These are phyloP conservation scores for Gnathonemus longibarbis DNA, from an alignment of 2,113 vertebrate genomes.

Conservation along the genomic window DNA sequence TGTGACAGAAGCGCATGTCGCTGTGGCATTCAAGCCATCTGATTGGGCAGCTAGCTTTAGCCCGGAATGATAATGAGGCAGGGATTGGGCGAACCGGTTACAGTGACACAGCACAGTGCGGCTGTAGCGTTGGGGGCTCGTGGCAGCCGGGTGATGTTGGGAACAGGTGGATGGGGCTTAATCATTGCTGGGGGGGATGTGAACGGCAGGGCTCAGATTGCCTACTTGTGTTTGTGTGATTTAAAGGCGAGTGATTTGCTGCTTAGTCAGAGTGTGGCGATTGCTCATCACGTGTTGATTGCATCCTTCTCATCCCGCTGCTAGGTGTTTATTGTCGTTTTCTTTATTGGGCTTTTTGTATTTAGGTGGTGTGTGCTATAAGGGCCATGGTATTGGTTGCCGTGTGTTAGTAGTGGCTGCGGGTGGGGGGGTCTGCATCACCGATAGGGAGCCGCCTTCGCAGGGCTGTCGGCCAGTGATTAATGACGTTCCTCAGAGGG, in stretches of 20 bases:
- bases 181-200: neutral
- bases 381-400: neutral
- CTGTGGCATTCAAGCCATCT: neutral
- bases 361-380: neutral
- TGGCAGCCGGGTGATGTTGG: neutral
- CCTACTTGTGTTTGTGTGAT: constrained; percentile 12
- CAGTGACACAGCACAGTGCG: neutral
- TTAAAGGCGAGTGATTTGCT: constrained; percentile 9
- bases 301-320: constrained; percentile 21
- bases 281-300: constrained; percentile 12
- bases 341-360: neutral
- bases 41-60: neutral
- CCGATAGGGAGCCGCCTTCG: constrained; percentile 32
- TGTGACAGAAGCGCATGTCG: neutral
- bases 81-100: neutral
- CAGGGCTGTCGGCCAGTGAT: constrained; percentile 36
- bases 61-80: constrained; percentile 7
- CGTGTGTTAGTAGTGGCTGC: neutral
- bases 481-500: constrained; percentile 22
- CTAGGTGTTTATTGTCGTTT: constrained; percentile 25
- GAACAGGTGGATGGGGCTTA: neutral
- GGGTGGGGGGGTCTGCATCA: neutral
- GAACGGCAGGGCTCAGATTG: neutral
- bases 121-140: neutral
- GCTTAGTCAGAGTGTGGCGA: constrained; percentile 22